phyloP scores from a whole-genome alignment of 2,113 vertebrate species.

The Tautogolabrus adspersus region DNA sequence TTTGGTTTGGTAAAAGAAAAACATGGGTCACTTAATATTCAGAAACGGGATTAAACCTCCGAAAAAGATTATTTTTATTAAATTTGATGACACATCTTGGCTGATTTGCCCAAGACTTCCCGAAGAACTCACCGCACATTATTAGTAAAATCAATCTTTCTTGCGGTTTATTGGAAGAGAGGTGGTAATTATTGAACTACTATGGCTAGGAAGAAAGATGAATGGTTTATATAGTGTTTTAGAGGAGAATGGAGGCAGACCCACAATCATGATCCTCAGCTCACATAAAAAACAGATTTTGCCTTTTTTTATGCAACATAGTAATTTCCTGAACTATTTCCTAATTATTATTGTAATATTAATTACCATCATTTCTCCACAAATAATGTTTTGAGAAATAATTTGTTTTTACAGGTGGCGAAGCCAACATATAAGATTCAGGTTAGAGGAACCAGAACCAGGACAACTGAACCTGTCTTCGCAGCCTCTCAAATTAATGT shows the following conservation, averaged over 20 bases:
- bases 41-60: background rate
- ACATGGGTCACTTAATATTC: background rate
- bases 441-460: too few relatives aligned
- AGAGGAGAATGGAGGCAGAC: background rate
- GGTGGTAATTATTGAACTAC: background rate
- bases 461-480: too few relatives aligned
- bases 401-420: too few relatives aligned
- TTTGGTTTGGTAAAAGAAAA: background rate
- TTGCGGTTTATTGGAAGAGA: background rate
- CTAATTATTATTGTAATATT: too few relatives aligned
- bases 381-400: too few relatives aligned
- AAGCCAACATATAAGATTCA: too few relatives aligned
- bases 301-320: too few relatives aligned
- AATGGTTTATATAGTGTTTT: conserved; percentile 1
- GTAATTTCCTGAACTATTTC: too few relatives aligned
- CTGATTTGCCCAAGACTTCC: background rate
- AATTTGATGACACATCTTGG: too few relatives aligned
- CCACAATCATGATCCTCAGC: conserved; percentile 9
- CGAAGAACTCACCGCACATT: background rate
- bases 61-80: background rate
- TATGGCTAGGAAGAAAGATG: background rate
- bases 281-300: background rate
- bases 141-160: background rate
- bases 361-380: too few relatives aligned
- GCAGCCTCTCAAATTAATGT: too few relatives aligned